Conservation (phyloP, 2,888 invertebrate species). For the Zelleria hepariella region DNA sequence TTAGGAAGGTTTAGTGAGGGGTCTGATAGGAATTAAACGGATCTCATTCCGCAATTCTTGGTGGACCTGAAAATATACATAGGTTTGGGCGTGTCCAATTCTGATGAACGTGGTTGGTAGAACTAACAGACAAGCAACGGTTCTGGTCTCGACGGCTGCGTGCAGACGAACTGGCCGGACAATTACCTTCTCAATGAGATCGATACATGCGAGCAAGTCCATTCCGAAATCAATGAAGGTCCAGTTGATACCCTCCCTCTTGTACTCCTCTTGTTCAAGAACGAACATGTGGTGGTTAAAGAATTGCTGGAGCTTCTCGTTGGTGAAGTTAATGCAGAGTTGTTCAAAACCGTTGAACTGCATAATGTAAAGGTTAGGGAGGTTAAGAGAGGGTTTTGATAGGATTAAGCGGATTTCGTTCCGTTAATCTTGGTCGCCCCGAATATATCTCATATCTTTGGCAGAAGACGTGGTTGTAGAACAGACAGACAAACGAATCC, state of each 20-base stretch:
- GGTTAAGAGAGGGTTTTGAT: slow-evolving; percentile 39
- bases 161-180: not conserved
- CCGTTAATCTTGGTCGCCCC: slow-evolving; percentile 38
- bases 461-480: slow-evolving; percentile 7
- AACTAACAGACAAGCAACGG: not conserved
- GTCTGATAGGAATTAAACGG: slow-evolving; percentile 39
- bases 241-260: slow-evolving; percentile 95
- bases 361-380: slow-evolving; percentile 56
- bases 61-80: slow-evolving; percentile 27
- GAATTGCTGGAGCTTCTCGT: slow-evolving; percentile 98
- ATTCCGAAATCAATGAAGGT: slow-evolving; percentile 98
- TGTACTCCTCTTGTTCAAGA: slow-evolving; percentile 97
- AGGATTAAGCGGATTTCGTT: slow-evolving; percentile 52
- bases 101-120: slow-evolving; percentile 10
- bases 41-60: slow-evolving; percentile 50
- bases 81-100: slow-evolving; percentile 2
- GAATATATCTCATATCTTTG: slow-evolving; percentile 17
- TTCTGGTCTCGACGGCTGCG: not conserved
- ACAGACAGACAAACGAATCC: not conserved
- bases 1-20: slow-evolving; percentile 41
- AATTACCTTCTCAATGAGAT: slow-evolving; percentile 92
- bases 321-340: slow-evolving; percentile 98
- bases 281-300: slow-evolving; percentile 99
- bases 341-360: slow-evolving; percentile 97
- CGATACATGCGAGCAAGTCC: slow-evolving; percentile 96